A percentile compares a stretch with the other conserved stretches of the same genome.
Conservation (phyloP, 2,113 vertebrate genomes). For the Rhynchopsitta pachyrhyncha region DNA sequence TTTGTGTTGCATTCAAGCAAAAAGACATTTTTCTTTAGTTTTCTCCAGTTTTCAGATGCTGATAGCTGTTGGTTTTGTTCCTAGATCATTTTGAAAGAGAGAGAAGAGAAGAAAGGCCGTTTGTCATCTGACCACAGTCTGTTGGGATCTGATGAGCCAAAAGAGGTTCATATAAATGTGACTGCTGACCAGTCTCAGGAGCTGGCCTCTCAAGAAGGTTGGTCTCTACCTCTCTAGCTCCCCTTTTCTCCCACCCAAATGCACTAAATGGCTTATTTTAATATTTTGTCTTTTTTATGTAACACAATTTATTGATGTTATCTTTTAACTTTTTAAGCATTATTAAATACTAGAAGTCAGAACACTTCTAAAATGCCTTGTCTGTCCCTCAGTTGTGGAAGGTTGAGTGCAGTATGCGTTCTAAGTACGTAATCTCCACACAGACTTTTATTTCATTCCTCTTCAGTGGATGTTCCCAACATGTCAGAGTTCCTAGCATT, state of each 20-base stretch:
- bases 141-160: constrained; percentile 83
- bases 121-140: constrained; percentile 81
- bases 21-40: background rate
- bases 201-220: constrained; percentile 90
- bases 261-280: background rate
- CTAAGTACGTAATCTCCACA: background rate
- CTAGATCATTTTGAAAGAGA: constrained; percentile 96
- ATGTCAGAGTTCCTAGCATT: background rate
- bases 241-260: fast-evolving
- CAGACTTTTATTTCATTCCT: background rate
- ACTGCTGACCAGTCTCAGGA: constrained; percentile 86
- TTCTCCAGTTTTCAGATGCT: background rate
- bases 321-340: background rate
- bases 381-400: background rate
- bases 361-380: background rate
- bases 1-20: background rate
- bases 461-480: background rate
- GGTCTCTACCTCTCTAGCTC: background rate
- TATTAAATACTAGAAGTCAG: background rate
- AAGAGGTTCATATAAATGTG: constrained; percentile 82
- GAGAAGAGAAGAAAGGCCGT: constrained; percentile 96
- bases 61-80: constrained; percentile 35
- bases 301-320: background rate
- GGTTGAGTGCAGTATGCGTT: background rate
- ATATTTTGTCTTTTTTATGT: background rate